These are phyloP conservation scores for Drosophila vallismaia DNA, from an alignment of 2,888 invertebrate genomes.

Conservation along the genomic window DNA sequence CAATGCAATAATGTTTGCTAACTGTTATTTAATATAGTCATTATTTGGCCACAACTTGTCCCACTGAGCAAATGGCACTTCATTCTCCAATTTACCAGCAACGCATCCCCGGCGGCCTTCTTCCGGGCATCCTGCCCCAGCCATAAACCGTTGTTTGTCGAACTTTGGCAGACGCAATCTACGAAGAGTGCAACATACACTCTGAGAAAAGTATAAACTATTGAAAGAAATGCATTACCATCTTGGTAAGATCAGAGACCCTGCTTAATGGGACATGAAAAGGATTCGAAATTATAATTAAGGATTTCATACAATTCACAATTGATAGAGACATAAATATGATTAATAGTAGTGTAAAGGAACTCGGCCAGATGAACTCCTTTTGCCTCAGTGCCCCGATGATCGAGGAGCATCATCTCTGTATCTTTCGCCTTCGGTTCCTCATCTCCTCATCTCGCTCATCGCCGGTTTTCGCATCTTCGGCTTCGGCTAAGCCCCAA, in stretches of 20 bases:
- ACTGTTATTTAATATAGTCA: constrained; percentile 62
- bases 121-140: background rate
- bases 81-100: constrained; percentile 37
- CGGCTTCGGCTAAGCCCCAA: constrained; percentile 42
- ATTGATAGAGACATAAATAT: background rate
- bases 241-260: too few species aligned
- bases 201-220: background rate
- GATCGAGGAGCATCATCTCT: constrained; percentile 52
- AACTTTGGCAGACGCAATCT: constrained; percentile 33
- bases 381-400: constrained; percentile 59
- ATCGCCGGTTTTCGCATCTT: constrained; percentile 10
- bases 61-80: constrained; percentile 48
- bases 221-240: too few species aligned
- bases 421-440: background rate
- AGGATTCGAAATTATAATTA: background rate
- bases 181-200: constrained; percentile 19
- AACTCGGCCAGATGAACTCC: constrained; percentile 23
- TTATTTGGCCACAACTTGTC: constrained; percentile 56
- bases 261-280: background rate
- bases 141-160: constrained; percentile 35
- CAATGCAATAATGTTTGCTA: constrained; percentile 56
- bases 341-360: constrained; percentile 17
- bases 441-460: constrained; percentile 6
- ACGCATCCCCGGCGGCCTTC: constrained; percentile 24
- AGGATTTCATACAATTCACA: background rate